These are phyloP conservation scores for Anticlea derivata DNA, from an alignment of 2,888 invertebrate genomes.

Conservation along the genomic window DNA sequence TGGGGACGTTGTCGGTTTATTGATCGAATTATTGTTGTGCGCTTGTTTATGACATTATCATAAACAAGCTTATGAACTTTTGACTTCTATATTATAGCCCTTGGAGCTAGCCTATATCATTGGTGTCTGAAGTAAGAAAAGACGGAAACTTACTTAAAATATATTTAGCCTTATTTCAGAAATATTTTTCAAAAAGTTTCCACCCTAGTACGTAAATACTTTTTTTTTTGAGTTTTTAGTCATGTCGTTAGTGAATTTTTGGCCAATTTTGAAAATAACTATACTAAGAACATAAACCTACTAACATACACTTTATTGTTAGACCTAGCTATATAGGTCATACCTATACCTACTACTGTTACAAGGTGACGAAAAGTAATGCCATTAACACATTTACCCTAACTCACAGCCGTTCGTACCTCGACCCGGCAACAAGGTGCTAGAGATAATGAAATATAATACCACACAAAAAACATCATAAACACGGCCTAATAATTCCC, in stretches of 20 bases:
- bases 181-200: too few species aligned
- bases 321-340: too few species aligned
- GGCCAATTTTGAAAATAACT: too few species aligned
- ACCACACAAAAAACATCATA: conserved; percentile 56
- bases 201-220: too few species aligned
- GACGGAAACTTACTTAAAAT: too few species aligned
- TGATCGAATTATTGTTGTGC: conserved; percentile 20
- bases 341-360: background rate
- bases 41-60: conserved; percentile 6
- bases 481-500: conserved; percentile 71
- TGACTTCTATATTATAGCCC: background rate
- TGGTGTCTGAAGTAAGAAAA: too few species aligned
- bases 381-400: conserved; percentile 27
- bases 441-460: conserved; percentile 77
- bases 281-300: too few species aligned
- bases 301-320: too few species aligned
- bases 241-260: too few species aligned
- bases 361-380: conserved; percentile 19
- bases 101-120: too few species aligned
- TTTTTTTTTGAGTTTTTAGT: too few species aligned
- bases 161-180: too few species aligned
- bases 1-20: conserved; percentile 39
- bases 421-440: conserved; percentile 66
- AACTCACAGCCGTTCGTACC: conserved; percentile 18
- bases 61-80: background rate